Base-by-base conservation (phyloP, 2,113 vertebrate genomes). In the Trogon melanurus region DNA sequence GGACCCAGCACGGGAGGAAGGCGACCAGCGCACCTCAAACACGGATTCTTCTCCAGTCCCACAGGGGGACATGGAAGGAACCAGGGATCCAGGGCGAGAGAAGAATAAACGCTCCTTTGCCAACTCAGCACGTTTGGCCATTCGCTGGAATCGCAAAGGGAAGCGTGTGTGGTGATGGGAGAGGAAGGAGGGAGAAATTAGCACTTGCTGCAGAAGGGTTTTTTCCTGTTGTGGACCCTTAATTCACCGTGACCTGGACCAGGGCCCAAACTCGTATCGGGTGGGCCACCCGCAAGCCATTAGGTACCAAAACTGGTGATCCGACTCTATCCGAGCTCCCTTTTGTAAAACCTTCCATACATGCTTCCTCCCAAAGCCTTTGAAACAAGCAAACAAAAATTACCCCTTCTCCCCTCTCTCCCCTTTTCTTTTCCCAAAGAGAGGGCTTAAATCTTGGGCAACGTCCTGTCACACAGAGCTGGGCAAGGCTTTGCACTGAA, bases 1-100 rank as follows among this genome's bases (percentile, higher is more conserved):
- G 6, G 74, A 22, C 13, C 6, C n/a, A 38, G 67, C 71, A 5
- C 0, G 6, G 50, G 23, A 78, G 48, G 6, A 50, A 26, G 69
- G 19, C 0, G 2, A 26, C n/a, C 89, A n/a, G 41, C 2, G n/a
- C 3, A 15, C n/a, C 78, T 34, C 85, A 18, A 17, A 0, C 1
- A 0, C 5, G 34, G 81, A 8, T n/a, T 23, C 5, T 9, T 45
- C 53, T 7, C 58, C 64, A 21, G 30, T 41, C 56, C 62, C 62
- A 11, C 34, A 6, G 32, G 67, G 25, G 21, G 21, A 30, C 45
- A 23, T 1, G 15, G 73, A 5, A 62, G 19, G 47, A 70, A 1
- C 18, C 25, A 4, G 3, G 1, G 18, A 38, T 13, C 34, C 7
- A 50, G 29, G 51, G 38, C 4, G 20, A 12, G 65, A n/a, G 65